phyloP scores from a whole-genome alignment of 2,888 invertebrate genomes.

The Asteroscopus sphinx region DNA sequence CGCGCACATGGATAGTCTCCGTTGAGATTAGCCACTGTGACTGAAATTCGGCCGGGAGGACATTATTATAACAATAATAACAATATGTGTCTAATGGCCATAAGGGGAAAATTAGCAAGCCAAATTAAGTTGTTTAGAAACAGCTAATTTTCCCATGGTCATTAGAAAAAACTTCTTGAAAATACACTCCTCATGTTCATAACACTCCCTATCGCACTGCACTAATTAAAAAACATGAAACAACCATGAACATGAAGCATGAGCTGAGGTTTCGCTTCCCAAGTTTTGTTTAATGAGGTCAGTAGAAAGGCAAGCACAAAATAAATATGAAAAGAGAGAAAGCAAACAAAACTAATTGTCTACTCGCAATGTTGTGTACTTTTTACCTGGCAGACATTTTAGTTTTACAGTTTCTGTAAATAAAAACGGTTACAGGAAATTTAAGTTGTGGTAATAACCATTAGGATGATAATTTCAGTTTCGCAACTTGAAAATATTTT shows the following conservation, averaged over 20 bases:
- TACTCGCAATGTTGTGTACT: constrained; percentile 30
- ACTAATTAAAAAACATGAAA: constrained; percentile 12
- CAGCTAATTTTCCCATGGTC: too few relatives aligned
- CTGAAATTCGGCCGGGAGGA: too few relatives aligned
- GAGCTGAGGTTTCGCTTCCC: constrained; percentile 12
- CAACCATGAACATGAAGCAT: background rate
- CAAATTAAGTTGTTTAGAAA: too few relatives aligned
- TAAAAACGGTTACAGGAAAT: constrained; percentile 5
- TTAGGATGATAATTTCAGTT: constrained; percentile 19
- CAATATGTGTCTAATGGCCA: too few relatives aligned
- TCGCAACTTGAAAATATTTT: constrained; percentile 1
- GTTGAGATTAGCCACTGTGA: too few relatives aligned
- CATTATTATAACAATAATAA: too few relatives aligned
- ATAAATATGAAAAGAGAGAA: constrained; percentile 36
- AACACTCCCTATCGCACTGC: too few relatives aligned
- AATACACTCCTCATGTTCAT: too few relatives aligned
- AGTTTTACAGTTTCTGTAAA: constrained; percentile 30
- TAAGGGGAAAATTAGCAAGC: too few relatives aligned
- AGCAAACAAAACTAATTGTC: constrained; percentile 42
- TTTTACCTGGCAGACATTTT: constrained; percentile 36
- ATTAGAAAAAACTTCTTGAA: too few relatives aligned
- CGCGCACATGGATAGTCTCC: too few relatives aligned
- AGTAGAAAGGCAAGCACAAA: constrained; percentile 23
- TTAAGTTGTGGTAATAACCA: constrained; percentile 11
- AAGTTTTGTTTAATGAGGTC: constrained; percentile 19